Percentiles rank a stretch among this genome's conserved stretches.
Evolutionary conservation across 2,797 vertebrate species (phyloP).

Genomic region (Neostethus bicornis): DNA sequence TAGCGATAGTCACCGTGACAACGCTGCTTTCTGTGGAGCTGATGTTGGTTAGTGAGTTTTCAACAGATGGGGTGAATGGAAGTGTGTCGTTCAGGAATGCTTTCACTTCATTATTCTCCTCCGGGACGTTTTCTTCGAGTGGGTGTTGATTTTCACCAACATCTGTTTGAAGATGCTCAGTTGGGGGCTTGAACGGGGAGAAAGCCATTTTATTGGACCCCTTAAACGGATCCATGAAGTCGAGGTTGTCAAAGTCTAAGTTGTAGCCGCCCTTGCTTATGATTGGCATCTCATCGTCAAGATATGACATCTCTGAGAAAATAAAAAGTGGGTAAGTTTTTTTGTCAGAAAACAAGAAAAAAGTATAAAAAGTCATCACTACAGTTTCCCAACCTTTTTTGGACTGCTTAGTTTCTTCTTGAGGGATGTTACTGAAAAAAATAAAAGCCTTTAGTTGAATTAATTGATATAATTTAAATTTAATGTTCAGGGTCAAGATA

Average conservation of each 20-base stretch:
- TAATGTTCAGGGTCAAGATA: background rate
- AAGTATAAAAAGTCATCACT: too few relatives aligned
- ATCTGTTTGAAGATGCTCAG: conserved; percentile 15
- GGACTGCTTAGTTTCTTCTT: conserved; percentile 16
- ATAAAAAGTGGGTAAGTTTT: background rate
- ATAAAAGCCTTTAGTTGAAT: conserved; percentile 12
- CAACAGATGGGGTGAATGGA: conserved; percentile 68
- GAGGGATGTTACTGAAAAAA: conserved; percentile 53
- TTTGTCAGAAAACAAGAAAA: too few relatives aligned
- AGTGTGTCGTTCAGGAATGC: conserved; percentile 74
- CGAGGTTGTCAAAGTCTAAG: conserved; percentile 76
- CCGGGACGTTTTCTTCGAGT: conserved; percentile 10
- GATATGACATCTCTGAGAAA: conserved; percentile 52
- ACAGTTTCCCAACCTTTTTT: too few relatives aligned
- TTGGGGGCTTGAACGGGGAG: conserved; percentile 53
- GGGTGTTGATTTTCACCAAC: conserved; percentile 6
- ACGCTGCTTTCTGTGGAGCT: conserved; percentile 76
- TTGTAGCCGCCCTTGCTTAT: conserved; percentile 81
- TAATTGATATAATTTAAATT: background rate
- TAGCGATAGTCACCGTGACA: conserved; percentile 63
- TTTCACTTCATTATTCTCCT: conserved; percentile 44
- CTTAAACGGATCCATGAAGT: conserved; percentile 70
- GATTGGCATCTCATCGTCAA: conserved; percentile 79
- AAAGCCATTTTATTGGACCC: conserved; percentile 50
- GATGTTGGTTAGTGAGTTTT: conserved; percentile 73